Conservation (phyloP, 1,140 invertebrate species). For the Parapsyche elsis region DNA sequence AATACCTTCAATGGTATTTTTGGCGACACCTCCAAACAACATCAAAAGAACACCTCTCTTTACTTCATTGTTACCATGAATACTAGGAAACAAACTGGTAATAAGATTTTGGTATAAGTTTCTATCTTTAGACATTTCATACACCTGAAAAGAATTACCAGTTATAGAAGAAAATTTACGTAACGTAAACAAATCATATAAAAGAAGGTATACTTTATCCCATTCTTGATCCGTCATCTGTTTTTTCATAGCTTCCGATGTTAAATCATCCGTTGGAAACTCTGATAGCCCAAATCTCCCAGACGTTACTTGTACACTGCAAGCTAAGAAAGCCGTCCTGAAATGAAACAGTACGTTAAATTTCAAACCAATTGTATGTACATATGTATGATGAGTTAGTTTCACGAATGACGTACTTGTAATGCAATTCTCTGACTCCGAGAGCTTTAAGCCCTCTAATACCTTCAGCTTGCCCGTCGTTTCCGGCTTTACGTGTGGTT, state of each 20-base stretch:
- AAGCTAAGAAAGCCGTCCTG: constrained; percentile 94
- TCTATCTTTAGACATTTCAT: constrained; percentile 95
- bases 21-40: constrained; percentile 97
- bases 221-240: constrained; percentile 96
- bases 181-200: constrained; percentile 8
- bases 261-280: constrained; percentile 82
- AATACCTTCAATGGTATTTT: constrained; percentile 89
- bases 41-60: constrained; percentile 96
- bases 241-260: constrained; percentile 91
- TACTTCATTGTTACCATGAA: constrained; percentile 98
- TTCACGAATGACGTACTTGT: constrained; percentile 66
- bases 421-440: constrained; percentile 95
- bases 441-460: constrained; percentile 92
- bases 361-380: no score
- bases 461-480: constrained; percentile 85
- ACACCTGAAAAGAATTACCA: constrained; percentile 72
- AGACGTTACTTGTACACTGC: constrained; percentile 88
- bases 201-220: constrained; percentile 73
- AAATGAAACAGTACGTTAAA: constrained; percentile 42
- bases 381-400: not conserved
- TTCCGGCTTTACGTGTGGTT: constrained; percentile 77
- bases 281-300: constrained; percentile 85
- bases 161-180: not conserved
- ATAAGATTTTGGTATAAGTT: constrained; percentile 94
- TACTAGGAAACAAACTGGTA: constrained; percentile 93